Evolutionary conservation across 1,140 invertebrate genomes (phyloP).

Genomic region (Coelopa frigida): DNA sequence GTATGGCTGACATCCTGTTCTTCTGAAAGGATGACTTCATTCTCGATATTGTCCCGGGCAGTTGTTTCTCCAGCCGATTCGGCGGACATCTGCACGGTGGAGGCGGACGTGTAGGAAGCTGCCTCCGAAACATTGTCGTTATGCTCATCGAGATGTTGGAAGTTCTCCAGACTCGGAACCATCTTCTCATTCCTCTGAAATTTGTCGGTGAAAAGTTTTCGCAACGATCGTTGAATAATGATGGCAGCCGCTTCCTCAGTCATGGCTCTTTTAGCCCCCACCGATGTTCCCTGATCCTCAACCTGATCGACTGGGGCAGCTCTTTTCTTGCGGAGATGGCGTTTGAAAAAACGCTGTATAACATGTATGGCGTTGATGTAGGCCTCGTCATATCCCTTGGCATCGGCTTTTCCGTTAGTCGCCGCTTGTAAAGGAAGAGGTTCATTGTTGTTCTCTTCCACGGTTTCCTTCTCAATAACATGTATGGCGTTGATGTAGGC

Average conservation of each 20-base stretch:
- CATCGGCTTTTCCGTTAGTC: too few species aligned
- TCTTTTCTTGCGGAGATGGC: conserved; percentile 1
- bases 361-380: conserved; percentile 23
- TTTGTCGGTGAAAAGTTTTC: conserved; percentile 19
- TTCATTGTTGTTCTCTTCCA: too few species aligned
- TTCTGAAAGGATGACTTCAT: too few species aligned
- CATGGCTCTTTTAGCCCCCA: conserved; percentile 11
- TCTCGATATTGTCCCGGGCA: too few species aligned
- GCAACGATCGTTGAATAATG: conserved; percentile 32
- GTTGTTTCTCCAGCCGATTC: conserved; percentile 25
- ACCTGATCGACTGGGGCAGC: too few species aligned
- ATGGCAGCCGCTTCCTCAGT: conserved; percentile 22
- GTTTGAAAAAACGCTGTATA: conserved; percentile 21
- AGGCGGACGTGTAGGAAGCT: conserved; percentile 34
- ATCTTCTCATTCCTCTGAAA: conserved; percentile 10
- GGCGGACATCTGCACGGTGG: conserved; percentile 30
- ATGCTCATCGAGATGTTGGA: conserved; percentile 12
- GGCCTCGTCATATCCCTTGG: too few species aligned
- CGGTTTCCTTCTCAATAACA: too few species aligned
- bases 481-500: conserved; percentile 23
- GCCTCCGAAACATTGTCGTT: conserved; percentile 32
- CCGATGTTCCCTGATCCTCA: too few species aligned
- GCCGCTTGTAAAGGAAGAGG: too few species aligned
- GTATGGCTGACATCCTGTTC: too few species aligned
- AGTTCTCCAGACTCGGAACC: neutral